Conservation (phyloP, 2,888 invertebrate species). For the Tipula helvola region DNA sequence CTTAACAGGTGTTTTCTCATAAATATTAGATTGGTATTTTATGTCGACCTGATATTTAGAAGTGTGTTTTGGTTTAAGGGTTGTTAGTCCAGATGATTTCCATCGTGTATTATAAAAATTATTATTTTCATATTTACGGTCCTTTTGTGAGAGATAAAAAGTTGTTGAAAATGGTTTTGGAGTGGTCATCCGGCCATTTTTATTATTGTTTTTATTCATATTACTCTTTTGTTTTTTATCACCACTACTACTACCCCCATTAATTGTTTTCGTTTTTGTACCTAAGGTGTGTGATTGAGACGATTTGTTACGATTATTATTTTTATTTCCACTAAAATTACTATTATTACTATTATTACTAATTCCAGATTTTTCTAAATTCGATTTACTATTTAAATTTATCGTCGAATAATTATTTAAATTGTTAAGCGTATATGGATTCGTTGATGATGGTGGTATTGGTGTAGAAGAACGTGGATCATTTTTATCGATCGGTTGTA, state of each 20-base stretch:
- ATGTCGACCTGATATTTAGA: background rate
- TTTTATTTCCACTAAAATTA: slow-evolving; percentile 11
- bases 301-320: slow-evolving; percentile 17
- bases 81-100: slow-evolving; percentile 14
- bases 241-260: slow-evolving; percentile 16
- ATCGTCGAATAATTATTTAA: slow-evolving; percentile 21
- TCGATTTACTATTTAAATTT: slow-evolving; percentile 21
- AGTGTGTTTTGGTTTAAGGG: slow-evolving; percentile 13
- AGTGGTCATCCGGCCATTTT: slow-evolving; percentile 12
- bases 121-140: background rate
- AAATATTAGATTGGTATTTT: slow-evolving; percentile 18
- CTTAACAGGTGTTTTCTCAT: slow-evolving; percentile 28
- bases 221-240: slow-evolving; percentile 18
- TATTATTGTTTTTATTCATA: slow-evolving; percentile 14
- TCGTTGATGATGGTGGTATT: slow-evolving; percentile 14
- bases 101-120: slow-evolving; percentile 11
- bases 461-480: slow-evolving; percentile 37
- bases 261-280: background rate
- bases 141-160: background rate
- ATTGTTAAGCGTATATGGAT: slow-evolving; percentile 17
- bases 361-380: slow-evolving; percentile 11
- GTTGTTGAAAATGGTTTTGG: slow-evolving; percentile 9
- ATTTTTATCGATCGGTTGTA: slow-evolving; percentile 45
- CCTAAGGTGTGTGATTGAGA: background rate
- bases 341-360: background rate